Conservation (phyloP, 2,113 vertebrate species). For the Labeo catla region DNA sequence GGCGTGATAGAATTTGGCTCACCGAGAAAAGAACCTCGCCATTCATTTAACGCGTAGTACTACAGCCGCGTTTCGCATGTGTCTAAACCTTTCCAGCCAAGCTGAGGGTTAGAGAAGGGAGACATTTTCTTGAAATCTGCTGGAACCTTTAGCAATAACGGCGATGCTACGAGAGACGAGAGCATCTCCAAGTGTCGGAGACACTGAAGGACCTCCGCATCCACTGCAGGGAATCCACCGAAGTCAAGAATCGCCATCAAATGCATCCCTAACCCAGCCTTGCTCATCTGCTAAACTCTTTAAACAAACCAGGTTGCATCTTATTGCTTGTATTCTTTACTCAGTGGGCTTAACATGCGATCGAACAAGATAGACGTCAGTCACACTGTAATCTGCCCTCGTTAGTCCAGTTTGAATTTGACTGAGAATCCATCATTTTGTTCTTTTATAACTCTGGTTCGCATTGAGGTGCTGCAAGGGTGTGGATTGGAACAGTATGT, state of each 20-base stretch:
- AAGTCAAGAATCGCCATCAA: constrained; percentile 71
- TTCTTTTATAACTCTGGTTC: background rate
- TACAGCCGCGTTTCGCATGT: constrained; percentile 28
- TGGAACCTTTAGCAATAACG: constrained; percentile 47
- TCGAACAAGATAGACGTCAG: constrained; percentile 16
- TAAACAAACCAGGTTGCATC: constrained; percentile 52
- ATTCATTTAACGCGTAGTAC: constrained; percentile 15
- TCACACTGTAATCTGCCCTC: background rate
- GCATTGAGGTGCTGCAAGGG: background rate
- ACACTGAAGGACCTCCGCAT: constrained; percentile 46
- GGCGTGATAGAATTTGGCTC: constrained; percentile 36
- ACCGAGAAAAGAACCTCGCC: background rate
- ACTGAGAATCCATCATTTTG: background rate
- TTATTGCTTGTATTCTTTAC: constrained; percentile 50
- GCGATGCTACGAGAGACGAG: constrained; percentile 4
- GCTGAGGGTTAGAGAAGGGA: background rate
- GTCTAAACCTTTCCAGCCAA: constrained; percentile 1
- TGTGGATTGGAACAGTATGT: constrained; percentile 4
- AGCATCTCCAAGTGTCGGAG: constrained; percentile 29
- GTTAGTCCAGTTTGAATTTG: constrained; percentile 2
- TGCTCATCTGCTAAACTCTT: constrained; percentile 35
- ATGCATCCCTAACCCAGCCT: constrained; percentile 52
- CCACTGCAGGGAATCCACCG: constrained; percentile 73
- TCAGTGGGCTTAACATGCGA: background rate
- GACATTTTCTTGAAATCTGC: background rate